Evolutionary conservation across 2,797 vertebrate genomes (phyloP).

Genomic region (Alfaro cultratus): DNA sequence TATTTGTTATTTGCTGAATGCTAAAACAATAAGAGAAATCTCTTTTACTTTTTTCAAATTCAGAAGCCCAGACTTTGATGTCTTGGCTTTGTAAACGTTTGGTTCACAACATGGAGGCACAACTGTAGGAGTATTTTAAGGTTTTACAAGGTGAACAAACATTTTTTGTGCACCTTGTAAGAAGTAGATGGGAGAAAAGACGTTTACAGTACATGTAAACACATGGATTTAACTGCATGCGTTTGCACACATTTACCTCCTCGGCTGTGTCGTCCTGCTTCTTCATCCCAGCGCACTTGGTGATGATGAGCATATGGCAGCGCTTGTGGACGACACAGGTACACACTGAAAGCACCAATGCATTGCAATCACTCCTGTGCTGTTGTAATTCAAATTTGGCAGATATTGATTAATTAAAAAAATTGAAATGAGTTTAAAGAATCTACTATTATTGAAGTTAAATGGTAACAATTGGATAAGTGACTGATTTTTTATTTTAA

Average conservation of each 20-base stretch:
- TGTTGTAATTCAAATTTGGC: neutral
- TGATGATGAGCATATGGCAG: conserved; percentile 98
- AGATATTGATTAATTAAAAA: neutral
- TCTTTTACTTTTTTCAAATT: neutral
- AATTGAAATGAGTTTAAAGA: no score
- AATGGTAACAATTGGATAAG: neutral
- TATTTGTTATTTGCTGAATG: neutral
- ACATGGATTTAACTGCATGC: neutral
- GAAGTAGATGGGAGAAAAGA: neutral
- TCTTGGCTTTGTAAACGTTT: neutral
- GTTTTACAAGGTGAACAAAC: neutral
- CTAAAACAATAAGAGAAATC: neutral
- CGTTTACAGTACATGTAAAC: neutral
- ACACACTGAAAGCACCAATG: conserved; percentile 84
- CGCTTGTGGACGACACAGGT: conserved; percentile 99
- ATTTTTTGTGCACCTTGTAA: neutral
- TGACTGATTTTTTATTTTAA: neutral
- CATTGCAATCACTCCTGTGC: neutral
- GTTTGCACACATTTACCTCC: conserved; percentile 80
- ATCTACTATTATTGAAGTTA: neutral
- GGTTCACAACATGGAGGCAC: neutral
- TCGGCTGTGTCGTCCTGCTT: conserved; percentile 94
- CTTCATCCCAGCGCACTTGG: conserved; percentile 96
- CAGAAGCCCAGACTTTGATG: neutral
- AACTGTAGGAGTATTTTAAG: neutral